Evolutionary conservation across 2,888 invertebrate genomes (phyloP).

Genomic region (Amphipyra tragopoginis): DNA sequence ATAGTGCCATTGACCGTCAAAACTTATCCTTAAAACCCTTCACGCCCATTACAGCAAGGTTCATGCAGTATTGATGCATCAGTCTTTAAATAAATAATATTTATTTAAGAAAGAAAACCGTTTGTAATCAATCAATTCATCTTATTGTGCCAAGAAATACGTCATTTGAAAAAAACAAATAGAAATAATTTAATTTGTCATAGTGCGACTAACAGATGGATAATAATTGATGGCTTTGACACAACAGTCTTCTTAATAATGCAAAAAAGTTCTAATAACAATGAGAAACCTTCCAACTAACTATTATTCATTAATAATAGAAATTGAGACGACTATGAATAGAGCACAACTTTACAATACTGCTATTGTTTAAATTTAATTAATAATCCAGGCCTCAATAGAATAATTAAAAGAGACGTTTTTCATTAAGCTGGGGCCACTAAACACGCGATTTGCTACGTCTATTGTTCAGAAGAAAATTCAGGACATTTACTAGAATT

Average conservation of each 20-base stretch:
- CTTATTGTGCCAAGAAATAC: conserved; percentile 8
- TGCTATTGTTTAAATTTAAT: conserved; percentile 22
- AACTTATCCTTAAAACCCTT: too few relatives aligned
- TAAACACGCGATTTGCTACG: background rate
- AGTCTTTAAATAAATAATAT: too few relatives aligned
- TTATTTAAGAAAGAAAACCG: conserved; percentile 1
- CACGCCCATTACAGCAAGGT: too few relatives aligned
- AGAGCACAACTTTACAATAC: conserved; percentile 10
- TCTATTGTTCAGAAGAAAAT: background rate
- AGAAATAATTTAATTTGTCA: conserved; percentile 16
- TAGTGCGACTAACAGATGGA: conserved; percentile 22
- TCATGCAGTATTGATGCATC: too few relatives aligned
- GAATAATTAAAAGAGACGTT: background rate
- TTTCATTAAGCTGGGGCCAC: conserved; percentile 15
- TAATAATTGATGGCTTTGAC: conserved; percentile 15
- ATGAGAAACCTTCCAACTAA: conserved; percentile 15
- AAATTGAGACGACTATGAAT: conserved; percentile 17
- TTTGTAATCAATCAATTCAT: conserved; percentile 1
- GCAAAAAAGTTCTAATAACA: conserved; percentile 19
- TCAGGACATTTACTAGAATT: too few relatives aligned
- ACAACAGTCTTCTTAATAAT: conserved; percentile 22
- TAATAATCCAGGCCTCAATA: background rate
- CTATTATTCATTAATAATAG: conserved; percentile 17
- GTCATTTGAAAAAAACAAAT: conserved; percentile 13
- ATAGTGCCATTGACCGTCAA: too few relatives aligned